A percentile compares a stretch with the other conserved stretches of the same genome.
Evolutionary conservation across 2,797 vertebrate genomes (phyloP).

Genomic region (Merluccius polli): DNA sequence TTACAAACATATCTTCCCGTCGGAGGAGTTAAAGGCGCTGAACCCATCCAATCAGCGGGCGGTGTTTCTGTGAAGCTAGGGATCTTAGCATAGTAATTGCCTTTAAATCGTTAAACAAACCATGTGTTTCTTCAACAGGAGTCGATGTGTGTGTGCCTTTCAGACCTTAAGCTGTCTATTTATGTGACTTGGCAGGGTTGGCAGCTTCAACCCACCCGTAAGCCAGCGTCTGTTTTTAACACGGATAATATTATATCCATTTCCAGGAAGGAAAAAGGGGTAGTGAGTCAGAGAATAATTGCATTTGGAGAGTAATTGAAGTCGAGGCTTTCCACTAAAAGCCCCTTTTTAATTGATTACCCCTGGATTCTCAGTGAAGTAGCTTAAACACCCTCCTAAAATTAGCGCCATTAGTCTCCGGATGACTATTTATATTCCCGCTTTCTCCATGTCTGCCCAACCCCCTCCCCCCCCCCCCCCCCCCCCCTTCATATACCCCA

Average conservation of each 20-base stretch:
- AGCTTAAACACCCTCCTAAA: conserved; percentile 68
- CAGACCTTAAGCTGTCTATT: neutral
- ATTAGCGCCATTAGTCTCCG: conserved; percentile 69
- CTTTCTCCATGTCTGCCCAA: conserved; percentile 11
- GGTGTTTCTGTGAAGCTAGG: neutral
- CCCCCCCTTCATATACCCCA: conserved; percentile 30
- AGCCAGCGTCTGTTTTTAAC: conserved; percentile 26
- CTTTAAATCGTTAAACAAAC: neutral
- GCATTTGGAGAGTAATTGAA: conserved; percentile 63
- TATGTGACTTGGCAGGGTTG: neutral
- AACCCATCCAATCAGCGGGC: neutral
- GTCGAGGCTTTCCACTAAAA: conserved; percentile 47
- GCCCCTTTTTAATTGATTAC: conserved; percentile 68
- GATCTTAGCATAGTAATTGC: neutral
- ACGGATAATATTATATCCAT: conserved; percentile 46
- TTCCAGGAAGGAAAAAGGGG: conserved; percentile 33
- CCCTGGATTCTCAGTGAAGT: conserved; percentile 64
- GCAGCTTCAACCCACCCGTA: neutral
- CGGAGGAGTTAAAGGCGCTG: neutral
- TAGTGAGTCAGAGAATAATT: conserved; percentile 61
- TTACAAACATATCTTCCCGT: neutral
- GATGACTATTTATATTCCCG: conserved; percentile 63
- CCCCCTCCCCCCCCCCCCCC: neutral
- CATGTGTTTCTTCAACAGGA: neutral
- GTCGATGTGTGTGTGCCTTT: neutral